Evolutionary conservation across 2,113 vertebrate genomes (phyloP).

Genomic region (Bubo bubo): DNA sequence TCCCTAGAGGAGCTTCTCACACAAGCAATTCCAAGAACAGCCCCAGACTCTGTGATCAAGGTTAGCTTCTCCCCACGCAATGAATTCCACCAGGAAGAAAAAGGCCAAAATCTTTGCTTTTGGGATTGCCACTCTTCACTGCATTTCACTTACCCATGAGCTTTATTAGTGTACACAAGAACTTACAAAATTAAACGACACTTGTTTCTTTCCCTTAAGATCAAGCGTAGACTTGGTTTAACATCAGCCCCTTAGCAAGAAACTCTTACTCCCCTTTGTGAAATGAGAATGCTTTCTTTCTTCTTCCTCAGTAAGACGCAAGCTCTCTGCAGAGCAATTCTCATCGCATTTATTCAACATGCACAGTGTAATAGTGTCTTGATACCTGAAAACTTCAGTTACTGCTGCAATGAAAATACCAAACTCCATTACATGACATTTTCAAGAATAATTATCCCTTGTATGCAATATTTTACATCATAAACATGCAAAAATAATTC

Average conservation of each 20-base stretch:
- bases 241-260: neutral
- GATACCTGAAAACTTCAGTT: neutral
- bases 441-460: neutral
- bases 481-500: conserved; percentile 2
- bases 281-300: neutral
- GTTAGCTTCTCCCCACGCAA: rapidly evolving
- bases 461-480: neutral
- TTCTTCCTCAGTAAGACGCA: neutral
- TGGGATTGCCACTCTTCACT: neutral
- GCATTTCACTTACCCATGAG: neutral
- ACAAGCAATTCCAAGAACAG: neutral
- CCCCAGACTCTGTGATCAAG: neutral
- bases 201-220: neutral
- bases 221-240: neutral
- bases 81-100: neutral
- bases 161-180: neutral
- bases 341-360: neutral
- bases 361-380: neutral
- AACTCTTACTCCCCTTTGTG: neutral
- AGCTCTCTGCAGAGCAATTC: neutral
- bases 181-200: neutral
- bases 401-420: neutral
- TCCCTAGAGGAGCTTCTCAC: neutral
- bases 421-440: neutral
- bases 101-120: neutral